Percentiles rank a stretch among this genome's conserved stretches.
These are phyloP conservation scores for Pseudochromis fuscus DNA, from an alignment of 2,797 vertebrate genomes.

Conservation along the genomic window DNA sequence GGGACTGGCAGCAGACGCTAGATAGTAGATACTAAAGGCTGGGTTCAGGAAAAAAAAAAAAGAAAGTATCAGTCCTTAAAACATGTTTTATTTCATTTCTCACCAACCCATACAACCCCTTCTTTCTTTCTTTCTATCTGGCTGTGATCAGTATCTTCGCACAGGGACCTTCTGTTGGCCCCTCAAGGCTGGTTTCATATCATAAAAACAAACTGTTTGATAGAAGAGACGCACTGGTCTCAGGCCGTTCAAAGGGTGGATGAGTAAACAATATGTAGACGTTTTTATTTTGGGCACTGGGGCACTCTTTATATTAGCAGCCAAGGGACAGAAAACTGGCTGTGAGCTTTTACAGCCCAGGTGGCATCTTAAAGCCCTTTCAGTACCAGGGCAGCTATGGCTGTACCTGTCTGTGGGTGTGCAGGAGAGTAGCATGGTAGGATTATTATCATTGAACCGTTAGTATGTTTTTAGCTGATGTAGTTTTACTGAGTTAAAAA, in stretches of 20 bases:
- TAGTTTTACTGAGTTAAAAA: conserved; percentile 3
- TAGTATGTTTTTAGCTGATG: background rate
- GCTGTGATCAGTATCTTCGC: conserved; percentile 71
- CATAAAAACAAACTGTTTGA: conserved; percentile 76
- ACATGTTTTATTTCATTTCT: conserved; percentile 71
- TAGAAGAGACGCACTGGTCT: conserved; percentile 48
- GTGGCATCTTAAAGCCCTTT: conserved; percentile 35
- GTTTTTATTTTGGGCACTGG: conserved; percentile 61
- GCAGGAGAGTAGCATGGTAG: background rate
- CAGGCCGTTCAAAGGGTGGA: conserved; percentile 48
- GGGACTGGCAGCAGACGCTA: too few species aligned
- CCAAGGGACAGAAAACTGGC: conserved; percentile 34
- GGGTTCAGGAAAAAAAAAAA: too few species aligned
- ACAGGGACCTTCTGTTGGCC: conserved; percentile 69
- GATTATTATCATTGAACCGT: background rate
- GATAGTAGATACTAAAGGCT: too few species aligned
- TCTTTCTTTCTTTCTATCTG: conserved; percentile 53
- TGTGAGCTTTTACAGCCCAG: conserved; percentile 30
- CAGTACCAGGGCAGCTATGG: too few species aligned
- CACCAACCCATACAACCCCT: conserved; percentile 60
- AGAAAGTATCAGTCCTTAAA: conserved; percentile 47
- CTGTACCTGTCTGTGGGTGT: conserved; percentile 3
- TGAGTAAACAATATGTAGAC: conserved; percentile 68
- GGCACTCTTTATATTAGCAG: conserved; percentile 43
- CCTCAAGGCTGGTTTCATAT: conserved; percentile 72